A percentile compares a stretch with the other conserved stretches of the same genome.
phyloP scores from a whole-genome alignment of 1,140 invertebrate genomes.

The Bombus fervidus region DNA sequence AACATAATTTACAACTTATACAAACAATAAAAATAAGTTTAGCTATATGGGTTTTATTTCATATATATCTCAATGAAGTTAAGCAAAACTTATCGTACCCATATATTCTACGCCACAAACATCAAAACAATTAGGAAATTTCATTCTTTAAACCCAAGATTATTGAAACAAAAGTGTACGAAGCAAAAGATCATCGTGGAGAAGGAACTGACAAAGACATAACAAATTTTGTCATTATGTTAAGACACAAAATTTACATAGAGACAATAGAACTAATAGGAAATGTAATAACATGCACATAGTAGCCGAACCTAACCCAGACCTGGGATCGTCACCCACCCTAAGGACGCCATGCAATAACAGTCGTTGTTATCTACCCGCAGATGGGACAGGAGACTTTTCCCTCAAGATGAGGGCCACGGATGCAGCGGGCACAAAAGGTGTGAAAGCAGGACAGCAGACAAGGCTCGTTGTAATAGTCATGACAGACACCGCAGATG shows the following conservation, averaged over 20 bases:
- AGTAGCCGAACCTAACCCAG: conserved; percentile 40
- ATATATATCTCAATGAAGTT: not conserved
- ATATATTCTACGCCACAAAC: not conserved
- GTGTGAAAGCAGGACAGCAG: conserved; percentile 88
- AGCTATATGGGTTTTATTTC: not conserved
- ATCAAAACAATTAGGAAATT: not conserved
- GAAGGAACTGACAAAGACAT: not conserved
- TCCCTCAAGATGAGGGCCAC: conserved; percentile 84
- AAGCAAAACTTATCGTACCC: not conserved
- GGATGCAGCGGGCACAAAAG: conserved; percentile 86
- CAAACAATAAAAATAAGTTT: not conserved
- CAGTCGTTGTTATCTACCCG: conserved; percentile 82
- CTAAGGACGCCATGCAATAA: conserved; percentile 53
- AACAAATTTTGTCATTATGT: not conserved
- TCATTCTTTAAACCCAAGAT: not conserved
- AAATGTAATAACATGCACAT: conserved; percentile 9
- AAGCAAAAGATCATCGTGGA: not conserved
- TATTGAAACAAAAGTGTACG: not conserved
- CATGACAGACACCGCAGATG: conserved; percentile 86
- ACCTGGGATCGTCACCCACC: conserved; percentile 44
- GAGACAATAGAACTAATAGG: not conserved
- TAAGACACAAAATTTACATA: not conserved
- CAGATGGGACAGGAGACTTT: conserved; percentile 87
- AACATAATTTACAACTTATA: not conserved
- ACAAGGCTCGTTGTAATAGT: conserved; percentile 87